Evolutionary conservation across 2,113 vertebrate genomes (phyloP).

Genomic region (Hypocryptadius cinnamomeus): DNA sequence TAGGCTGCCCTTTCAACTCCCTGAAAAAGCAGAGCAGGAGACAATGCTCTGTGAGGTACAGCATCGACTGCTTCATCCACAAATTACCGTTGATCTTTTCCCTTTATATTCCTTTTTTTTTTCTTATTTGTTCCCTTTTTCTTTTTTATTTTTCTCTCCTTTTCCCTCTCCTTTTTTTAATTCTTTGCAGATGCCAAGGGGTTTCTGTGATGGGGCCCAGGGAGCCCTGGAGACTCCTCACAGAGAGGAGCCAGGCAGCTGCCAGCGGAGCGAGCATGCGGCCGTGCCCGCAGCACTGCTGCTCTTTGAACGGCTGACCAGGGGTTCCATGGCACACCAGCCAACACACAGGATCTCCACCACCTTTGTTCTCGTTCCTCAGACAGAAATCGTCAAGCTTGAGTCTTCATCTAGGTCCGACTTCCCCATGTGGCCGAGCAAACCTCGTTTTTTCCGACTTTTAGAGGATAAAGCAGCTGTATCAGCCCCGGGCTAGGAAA

Average conservation of each 20-base stretch:
- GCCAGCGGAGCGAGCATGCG: rapidly evolving
- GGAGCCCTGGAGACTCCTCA: background rate
- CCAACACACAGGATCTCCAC: background rate
- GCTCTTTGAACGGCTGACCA: background rate
- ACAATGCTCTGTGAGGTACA: background rate
- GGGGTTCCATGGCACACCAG: background rate
- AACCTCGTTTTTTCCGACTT: background rate
- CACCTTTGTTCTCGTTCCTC: background rate
- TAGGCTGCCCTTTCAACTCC: background rate
- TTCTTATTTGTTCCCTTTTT: background rate
- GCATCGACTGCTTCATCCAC: background rate
- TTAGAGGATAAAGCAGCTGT: background rate
- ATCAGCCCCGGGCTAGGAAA: background rate
- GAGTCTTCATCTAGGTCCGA: background rate
- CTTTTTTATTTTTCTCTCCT: background rate
- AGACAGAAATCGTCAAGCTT: background rate
- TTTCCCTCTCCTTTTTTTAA: background rate
- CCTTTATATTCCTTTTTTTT: background rate
- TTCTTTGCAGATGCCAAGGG: no score
- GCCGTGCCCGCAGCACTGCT: background rate
- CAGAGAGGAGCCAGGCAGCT: background rate
- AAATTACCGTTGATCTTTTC: background rate
- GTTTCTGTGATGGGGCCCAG: background rate
- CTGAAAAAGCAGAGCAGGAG: background rate
- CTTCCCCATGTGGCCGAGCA: background rate